These are phyloP conservation scores for Platynereis dumerilii DNA, from an alignment of 2,888 invertebrate species.

Conservation along the genomic window DNA sequence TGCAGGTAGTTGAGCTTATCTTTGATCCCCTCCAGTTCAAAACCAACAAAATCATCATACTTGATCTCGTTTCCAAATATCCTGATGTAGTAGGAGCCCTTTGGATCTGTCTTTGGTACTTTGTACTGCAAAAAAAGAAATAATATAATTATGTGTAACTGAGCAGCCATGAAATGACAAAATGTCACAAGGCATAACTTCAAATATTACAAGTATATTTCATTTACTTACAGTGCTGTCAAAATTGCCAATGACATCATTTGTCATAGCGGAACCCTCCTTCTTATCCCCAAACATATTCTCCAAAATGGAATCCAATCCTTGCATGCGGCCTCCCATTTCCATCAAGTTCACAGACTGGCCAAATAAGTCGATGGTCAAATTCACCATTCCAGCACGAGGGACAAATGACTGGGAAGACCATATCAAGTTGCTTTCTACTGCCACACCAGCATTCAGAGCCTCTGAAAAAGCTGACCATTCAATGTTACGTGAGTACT, in stretches of 20 bases:
- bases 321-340: conserved; percentile 82
- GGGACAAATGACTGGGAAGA: conserved; percentile 61
- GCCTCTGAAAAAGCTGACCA: conserved; percentile 80
- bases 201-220: not conserved
- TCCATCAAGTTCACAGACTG: conserved; percentile 87
- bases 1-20: conserved; percentile 63
- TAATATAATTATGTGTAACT: too few species aligned
- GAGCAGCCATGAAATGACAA: too few species aligned
- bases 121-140: not conserved
- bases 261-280: not conserved
- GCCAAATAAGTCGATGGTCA: conserved; percentile 68
- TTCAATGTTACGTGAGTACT: conserved; percentile 91
- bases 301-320: conserved; percentile 84
- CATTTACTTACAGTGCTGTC: conserved; percentile 12
- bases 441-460: conserved; percentile 69
- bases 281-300: conserved; percentile 66
- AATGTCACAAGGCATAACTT: too few species aligned
- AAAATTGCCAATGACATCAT: conserved; percentile 3
- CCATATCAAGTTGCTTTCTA: conserved; percentile 61
- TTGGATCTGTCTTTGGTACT: conserved; percentile 33
- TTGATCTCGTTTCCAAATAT: conserved; percentile 85
- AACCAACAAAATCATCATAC: conserved; percentile 62
- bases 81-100: conserved; percentile 74
- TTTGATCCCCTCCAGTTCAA: conserved; percentile 28
- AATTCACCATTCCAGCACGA: conserved; percentile 58